Percentiles rank a stretch among this genome's conserved stretches.
phyloP scores from a whole-genome alignment of 2,797 vertebrate genomes.

The Sphenopsis melanotis region DNA sequence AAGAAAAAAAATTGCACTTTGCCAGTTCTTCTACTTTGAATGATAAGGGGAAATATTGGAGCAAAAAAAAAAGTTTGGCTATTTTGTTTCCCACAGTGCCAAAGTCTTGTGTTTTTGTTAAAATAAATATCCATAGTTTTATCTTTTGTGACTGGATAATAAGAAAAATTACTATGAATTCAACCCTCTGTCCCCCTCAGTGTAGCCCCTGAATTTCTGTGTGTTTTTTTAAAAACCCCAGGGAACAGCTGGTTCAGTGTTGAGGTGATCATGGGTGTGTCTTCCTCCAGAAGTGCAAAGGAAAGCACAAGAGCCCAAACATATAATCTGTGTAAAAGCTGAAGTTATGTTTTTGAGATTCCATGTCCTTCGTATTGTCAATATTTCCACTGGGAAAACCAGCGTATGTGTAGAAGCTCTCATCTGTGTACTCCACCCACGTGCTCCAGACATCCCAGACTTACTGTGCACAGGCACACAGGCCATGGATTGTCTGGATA shows the following conservation, averaged over 20 bases:
- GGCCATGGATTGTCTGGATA: background rate
- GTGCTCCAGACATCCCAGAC: background rate
- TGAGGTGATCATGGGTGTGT: background rate
- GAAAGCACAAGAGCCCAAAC: background rate
- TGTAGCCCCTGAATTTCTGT: background rate
- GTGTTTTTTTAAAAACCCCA: background rate
- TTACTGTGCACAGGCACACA: background rate
- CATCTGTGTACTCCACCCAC: accelerated
- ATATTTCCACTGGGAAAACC: background rate
- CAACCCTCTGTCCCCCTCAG: background rate
- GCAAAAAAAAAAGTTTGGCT: background rate
- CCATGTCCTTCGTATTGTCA: background rate
- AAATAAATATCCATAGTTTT: conserved; percentile 27
- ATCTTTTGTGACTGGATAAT: background rate
- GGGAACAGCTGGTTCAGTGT: background rate
- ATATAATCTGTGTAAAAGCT: background rate
- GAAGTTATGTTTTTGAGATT: background rate
- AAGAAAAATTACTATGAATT: background rate
- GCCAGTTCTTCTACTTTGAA: background rate
- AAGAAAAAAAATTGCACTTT: conserved; percentile 9
- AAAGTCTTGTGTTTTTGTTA: conserved; percentile 34
- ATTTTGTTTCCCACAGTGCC: background rate
- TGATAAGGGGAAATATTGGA: conserved; percentile 1
- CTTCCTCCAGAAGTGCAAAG: background rate
- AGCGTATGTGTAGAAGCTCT: background rate